Evolutionary conservation across 2,888 invertebrate species (phyloP), one percentile per base, ranked within the genome.

Genomic region (Scaptomyza flava): DNA sequence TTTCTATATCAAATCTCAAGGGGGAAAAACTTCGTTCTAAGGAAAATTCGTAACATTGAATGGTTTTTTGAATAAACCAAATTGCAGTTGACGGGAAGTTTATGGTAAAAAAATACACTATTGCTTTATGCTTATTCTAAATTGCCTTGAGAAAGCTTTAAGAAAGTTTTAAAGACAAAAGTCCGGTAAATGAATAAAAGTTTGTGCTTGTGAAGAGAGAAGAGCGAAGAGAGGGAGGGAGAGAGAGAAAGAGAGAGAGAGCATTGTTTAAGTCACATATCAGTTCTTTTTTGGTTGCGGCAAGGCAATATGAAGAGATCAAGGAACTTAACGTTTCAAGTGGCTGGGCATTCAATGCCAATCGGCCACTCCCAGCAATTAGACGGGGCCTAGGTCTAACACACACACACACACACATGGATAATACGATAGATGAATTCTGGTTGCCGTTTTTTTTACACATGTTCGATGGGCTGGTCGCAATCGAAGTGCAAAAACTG

Each of bases 321-420:
- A 79, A 70, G 64, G 79, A 57, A 69, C 76, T 61, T 48, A 52
- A 59, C 50, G 62, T 61, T 64, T 77, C 74, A 79, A 78, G 76
- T 73, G 73, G 64, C 60, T 31, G 46, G 46, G 67, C 73, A 62
- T 68, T 72, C 51, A 69, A 50, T 58, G 48, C 14, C 50, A 45
- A 60, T 50, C 65, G 63, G 79, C 64, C 88, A 88, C 88, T 75
- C 85, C 85, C 85, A 77, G 77, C 84, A 85, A 85, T 85, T 85
- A 88, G 73, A 73, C 48, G 57, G 68, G 87, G 87, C 81, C 79
- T 65, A 64, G 12, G n/a, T 33, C 38, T 27, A 27, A 27, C 62
- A 33, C 20, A 33, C 42, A 41, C 45, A 23, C 33, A 45, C 11
- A 30, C 34, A 14, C 0, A 30, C 7, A 30, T 2, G 9, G 3